phyloP scores from a whole-genome alignment of 2,113 vertebrate genomes.

The Carettochelys insculpta region DNA sequence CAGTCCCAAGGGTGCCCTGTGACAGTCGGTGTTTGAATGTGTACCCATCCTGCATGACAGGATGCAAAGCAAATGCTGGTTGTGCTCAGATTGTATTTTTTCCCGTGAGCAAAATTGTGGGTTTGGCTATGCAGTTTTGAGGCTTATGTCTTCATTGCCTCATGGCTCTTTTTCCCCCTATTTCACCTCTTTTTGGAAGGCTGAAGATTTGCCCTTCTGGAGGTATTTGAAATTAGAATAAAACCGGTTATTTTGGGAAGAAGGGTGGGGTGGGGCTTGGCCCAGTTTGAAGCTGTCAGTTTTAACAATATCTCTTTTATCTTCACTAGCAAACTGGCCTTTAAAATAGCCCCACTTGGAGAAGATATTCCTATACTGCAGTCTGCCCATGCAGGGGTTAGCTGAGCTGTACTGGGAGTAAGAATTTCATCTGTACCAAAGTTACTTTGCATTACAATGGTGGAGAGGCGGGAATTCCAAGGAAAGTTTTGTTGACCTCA shows the following conservation, averaged over 20 bases:
- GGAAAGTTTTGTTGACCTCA: not conserved
- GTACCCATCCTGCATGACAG: not conserved
- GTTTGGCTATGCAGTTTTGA: not conserved
- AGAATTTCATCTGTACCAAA: not conserved
- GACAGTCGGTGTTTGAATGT: not conserved
- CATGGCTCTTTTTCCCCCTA: not conserved
- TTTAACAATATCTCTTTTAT: not conserved
- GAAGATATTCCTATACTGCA: not conserved
- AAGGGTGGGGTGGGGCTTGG: not conserved
- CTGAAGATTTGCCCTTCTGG: not conserved
- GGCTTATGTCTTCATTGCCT: not conserved
- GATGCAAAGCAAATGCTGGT: not conserved
- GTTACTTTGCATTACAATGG: not conserved
- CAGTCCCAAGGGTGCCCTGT: too few relatives aligned
- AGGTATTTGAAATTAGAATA: not conserved
- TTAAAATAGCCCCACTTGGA: not conserved
- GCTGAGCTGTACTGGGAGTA: not conserved
- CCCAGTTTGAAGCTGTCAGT: not conserved
- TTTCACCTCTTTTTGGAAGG: not conserved
- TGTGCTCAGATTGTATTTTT: not conserved
- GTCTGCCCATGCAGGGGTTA: not conserved
- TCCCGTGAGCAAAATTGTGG: not conserved
- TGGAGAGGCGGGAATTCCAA: not conserved
- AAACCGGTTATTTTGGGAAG: not conserved
- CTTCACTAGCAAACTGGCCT: not conserved